Percentiles rank a stretch among this genome's conserved stretches.
phyloP scores from a whole-genome alignment of 2,888 invertebrate species.

The Mimachlamys varia region DNA sequence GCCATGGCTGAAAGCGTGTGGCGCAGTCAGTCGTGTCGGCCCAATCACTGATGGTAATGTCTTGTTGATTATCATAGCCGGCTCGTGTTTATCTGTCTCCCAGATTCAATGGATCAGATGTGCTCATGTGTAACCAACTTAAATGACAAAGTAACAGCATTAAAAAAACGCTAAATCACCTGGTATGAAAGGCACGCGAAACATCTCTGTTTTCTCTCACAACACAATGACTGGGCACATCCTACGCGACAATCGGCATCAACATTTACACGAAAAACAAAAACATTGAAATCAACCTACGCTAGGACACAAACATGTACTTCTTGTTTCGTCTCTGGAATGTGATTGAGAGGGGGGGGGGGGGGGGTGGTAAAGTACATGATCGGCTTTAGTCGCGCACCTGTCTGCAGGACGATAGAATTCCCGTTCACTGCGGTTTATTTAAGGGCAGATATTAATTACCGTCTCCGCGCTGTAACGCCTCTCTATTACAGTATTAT shows the following conservation, averaged over 20 bases:
- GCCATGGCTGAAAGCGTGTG: neutral
- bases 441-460: neutral
- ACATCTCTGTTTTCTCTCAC: constrained; percentile 24
- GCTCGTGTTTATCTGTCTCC: neutral
- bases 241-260: neutral
- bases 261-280: constrained; percentile 32
- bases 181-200: constrained; percentile 16
- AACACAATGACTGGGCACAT: constrained; percentile 19
- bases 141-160: neutral
- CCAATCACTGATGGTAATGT: neutral
- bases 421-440: neutral
- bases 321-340: neutral
- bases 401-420: neutral
- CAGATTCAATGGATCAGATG: neutral
- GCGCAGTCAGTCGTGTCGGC: neutral
- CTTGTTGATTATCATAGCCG: neutral
- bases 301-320: neutral
- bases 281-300: neutral
- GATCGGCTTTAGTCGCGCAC: neutral
- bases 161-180: neutral
- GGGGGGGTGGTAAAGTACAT: neutral
- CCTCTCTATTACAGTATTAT: neutral
- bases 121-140: neutral
- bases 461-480: neutral
- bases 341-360: constrained; percentile 19